Conservation (phyloP, 1,140 invertebrate genomes). For the Papilio helenus region DNA sequence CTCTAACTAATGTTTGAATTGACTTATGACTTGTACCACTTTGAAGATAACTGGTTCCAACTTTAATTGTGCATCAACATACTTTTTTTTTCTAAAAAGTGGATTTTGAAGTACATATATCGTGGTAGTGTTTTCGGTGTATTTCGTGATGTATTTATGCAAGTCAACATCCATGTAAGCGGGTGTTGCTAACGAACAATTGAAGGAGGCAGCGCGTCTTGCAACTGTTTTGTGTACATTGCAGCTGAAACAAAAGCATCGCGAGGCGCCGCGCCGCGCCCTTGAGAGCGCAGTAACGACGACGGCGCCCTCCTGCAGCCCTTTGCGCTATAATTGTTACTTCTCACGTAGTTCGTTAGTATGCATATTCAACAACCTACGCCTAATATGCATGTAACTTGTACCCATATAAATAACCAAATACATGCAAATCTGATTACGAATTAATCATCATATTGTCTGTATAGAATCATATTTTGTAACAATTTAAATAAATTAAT, state of each 20-base stretch:
- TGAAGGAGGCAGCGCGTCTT: conserved; percentile 24
- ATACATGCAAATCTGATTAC: neutral
- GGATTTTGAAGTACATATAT: neutral
- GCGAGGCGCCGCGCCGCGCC: neutral
- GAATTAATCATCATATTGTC: neutral
- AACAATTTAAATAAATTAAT: neutral
- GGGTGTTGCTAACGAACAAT: conserved; percentile 30
- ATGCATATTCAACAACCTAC: conserved; percentile 17
- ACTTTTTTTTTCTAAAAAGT: neutral
- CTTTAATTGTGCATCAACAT: no score
- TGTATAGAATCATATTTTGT: neutral
- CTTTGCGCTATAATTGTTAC: conserved; percentile 27
- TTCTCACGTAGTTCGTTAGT: conserved; percentile 35
- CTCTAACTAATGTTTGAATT: neutral
- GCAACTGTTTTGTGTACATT: conserved; percentile 23
- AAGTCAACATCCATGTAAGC: neutral
- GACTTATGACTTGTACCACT: neutral
- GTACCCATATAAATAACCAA: neutral
- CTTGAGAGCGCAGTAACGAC: conserved; percentile 32
- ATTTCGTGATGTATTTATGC: neutral
- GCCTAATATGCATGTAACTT: neutral
- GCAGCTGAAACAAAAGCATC: conserved; percentile 23
- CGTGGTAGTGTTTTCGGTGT: neutral
- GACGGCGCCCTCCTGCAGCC: conserved; percentile 7
- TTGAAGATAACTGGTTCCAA: no score